Evolutionary conservation across 2,888 invertebrate species (phyloP).

Genomic region (Desoria tigrina): DNA sequence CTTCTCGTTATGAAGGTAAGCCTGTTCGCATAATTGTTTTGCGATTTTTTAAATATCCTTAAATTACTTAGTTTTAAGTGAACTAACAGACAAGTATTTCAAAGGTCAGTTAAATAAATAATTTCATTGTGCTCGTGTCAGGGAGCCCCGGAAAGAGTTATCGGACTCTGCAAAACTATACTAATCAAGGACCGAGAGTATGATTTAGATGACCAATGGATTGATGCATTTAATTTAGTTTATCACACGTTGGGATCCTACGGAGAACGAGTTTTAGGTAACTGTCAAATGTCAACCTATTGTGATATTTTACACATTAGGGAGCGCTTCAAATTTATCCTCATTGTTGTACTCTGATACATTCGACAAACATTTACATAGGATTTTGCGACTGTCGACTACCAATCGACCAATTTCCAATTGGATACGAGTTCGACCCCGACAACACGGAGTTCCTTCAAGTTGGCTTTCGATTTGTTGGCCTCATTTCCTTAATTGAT

Average conservation of each 20-base stretch:
- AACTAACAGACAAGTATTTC: neutral
- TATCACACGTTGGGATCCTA: conserved; percentile 76
- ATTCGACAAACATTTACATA: conserved; percentile 43
- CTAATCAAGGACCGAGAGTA: conserved; percentile 61
- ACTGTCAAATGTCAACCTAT: neutral
- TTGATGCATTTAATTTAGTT: conserved; percentile 64
- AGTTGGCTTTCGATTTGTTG: conserved; percentile 65
- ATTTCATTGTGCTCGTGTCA: neutral
- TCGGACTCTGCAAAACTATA: conserved; percentile 67
- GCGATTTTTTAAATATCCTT: neutral
- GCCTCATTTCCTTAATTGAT: conserved; percentile 72
- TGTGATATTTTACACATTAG: conserved; percentile 1
- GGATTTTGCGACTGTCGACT: conserved; percentile 92
- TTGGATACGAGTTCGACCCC: conserved; percentile 63
- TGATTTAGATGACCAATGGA: conserved; percentile 60
- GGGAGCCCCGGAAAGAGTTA: conserved; percentile 71
- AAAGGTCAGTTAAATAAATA: too few relatives aligned
- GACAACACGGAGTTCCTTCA: conserved; percentile 69
- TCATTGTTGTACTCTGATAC: neutral
- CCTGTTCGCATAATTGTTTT: neutral
- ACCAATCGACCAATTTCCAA: conserved; percentile 69
- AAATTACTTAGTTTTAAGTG: neutral
- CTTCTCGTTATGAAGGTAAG: conserved; percentile 79
- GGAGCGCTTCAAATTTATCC: neutral
- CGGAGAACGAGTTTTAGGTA: conserved; percentile 76